Percentiles rank a stretch among this genome's conserved stretches.
Evolutionary conservation across 2,888 invertebrate genomes (phyloP).

Genomic region (Diaprepes abbreviatus): DNA sequence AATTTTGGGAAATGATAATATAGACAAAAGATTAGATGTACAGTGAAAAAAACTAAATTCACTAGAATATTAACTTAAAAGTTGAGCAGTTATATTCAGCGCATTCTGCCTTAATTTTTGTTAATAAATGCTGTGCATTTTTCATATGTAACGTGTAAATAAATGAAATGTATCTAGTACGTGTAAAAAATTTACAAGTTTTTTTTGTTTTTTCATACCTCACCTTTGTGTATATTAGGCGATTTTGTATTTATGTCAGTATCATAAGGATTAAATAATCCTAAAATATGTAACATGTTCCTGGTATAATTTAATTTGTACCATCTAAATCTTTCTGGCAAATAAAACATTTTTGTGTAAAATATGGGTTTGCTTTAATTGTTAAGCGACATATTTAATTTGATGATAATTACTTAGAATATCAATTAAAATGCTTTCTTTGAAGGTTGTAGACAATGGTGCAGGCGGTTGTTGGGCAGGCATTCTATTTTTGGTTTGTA

Average conservation of each 20-base stretch:
- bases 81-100: too few relatives aligned
- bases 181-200: slow-evolving; percentile 14
- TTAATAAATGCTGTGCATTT: slow-evolving; percentile 19
- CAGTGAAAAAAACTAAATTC: too few relatives aligned
- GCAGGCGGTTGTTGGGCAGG: too few relatives aligned
- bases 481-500: too few relatives aligned
- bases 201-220: slow-evolving; percentile 15
- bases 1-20: too few relatives aligned
- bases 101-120: slow-evolving; percentile 20
- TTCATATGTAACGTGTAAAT: slow-evolving; percentile 26
- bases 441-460: too few relatives aligned
- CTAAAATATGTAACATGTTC: slow-evolving; percentile 28
- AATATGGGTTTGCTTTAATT: too few relatives aligned
- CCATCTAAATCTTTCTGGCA: slow-evolving; percentile 26
- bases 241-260: slow-evolving; percentile 37
- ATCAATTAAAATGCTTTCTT: too few relatives aligned
- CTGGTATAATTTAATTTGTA: slow-evolving; percentile 28
- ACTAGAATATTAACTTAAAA: too few relatives aligned
- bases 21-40: too few relatives aligned
- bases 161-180: slow-evolving; percentile 25
- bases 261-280: slow-evolving; percentile 29
- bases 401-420: too few relatives aligned
- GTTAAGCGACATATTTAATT: too few relatives aligned
- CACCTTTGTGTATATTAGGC: slow-evolving; percentile 33
- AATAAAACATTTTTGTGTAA: slow-evolving; percentile 32